Percentiles rank a stretch among this genome's conserved stretches.
Conservation (phyloP, 2,113 vertebrate genomes). For the Hippotragus niger region DNA sequence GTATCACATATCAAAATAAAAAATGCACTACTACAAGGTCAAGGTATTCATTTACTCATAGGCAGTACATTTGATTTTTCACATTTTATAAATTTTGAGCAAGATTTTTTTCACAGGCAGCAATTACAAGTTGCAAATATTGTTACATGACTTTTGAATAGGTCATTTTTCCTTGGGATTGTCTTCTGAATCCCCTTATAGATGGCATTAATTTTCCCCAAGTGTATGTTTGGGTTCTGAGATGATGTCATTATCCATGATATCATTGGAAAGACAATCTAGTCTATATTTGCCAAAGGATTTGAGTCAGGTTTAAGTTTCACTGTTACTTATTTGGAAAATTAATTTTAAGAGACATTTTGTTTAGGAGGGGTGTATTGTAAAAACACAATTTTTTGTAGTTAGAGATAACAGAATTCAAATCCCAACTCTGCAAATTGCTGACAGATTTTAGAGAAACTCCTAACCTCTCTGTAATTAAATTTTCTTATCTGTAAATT, state of each 20-base stretch:
- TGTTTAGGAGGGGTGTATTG: neutral
- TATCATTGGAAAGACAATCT: neutral
- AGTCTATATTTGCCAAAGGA: neutral
- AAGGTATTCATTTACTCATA: neutral
- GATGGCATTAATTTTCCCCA: neutral
- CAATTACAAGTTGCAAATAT: neutral
- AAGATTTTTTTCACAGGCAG: neutral
- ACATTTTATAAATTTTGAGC: neutral
- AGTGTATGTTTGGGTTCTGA: neutral
- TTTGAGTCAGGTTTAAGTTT: neutral
- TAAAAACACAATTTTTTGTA: neutral
- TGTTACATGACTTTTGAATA: neutral
- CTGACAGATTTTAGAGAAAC: neutral
- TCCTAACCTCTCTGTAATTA: neutral
- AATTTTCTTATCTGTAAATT: neutral
- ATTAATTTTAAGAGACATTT: neutral
- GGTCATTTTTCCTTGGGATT: neutral
- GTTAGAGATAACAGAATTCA: neutral
- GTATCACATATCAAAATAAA: neutral
- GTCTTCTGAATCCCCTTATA: neutral
- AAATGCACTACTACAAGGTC: neutral
- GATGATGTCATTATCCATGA: neutral
- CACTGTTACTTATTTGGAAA: neutral
- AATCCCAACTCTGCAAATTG: neutral
- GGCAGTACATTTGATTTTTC: neutral